A percentile compares a stretch with the other conserved stretches of the same genome.
Evolutionary conservation across 1,140 invertebrate genomes (phyloP).

Genomic region (Parasteatoda tepidariorum): DNA sequence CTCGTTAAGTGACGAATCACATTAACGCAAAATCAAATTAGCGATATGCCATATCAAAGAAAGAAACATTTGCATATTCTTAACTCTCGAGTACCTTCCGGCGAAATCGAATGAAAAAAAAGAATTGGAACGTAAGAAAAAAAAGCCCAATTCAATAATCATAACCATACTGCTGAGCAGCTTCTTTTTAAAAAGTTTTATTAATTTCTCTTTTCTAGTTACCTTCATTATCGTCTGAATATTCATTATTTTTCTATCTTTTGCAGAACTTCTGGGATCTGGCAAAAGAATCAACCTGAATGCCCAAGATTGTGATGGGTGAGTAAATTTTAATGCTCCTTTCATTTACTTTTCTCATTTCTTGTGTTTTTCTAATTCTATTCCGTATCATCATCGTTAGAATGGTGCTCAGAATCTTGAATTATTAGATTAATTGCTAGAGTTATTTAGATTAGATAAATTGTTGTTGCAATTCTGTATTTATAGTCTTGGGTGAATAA

Average conservation of each 20-base stretch:
- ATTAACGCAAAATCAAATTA: slow-evolving; percentile 43
- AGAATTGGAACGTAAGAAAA: not conserved
- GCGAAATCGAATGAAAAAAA: not conserved
- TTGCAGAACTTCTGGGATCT: slow-evolving; percentile 51
- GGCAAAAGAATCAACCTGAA: slow-evolving; percentile 47
- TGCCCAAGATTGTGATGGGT: slow-evolving; percentile 57
- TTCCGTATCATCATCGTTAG: not conserved
- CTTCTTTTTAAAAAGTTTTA: not conserved
- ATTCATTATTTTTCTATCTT: slow-evolving; percentile 21
- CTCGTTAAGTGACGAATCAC: not conserved
- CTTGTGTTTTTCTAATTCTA: not conserved
- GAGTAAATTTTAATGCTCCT: slow-evolving; percentile 34
- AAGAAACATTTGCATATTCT: slow-evolving; percentile 41
- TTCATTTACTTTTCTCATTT: slow-evolving; percentile 8
- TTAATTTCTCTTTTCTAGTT: slow-evolving; percentile 6
- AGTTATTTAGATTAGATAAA: too few relatives aligned
- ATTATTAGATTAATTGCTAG: not conserved
- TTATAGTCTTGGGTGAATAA: too few relatives aligned
- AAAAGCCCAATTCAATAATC: not conserved
- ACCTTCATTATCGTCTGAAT: not conserved
- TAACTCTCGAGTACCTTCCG: not conserved
- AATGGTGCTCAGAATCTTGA: not conserved
- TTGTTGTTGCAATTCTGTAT: too few relatives aligned
- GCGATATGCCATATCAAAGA: slow-evolving; percentile 29
- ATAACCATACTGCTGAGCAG: not conserved